A percentile compares a stretch with the other conserved stretches of the same genome.
These are phyloP conservation scores for Solenopsis fugax DNA, from an alignment of 1,140 invertebrate genomes.

Conservation along the genomic window DNA sequence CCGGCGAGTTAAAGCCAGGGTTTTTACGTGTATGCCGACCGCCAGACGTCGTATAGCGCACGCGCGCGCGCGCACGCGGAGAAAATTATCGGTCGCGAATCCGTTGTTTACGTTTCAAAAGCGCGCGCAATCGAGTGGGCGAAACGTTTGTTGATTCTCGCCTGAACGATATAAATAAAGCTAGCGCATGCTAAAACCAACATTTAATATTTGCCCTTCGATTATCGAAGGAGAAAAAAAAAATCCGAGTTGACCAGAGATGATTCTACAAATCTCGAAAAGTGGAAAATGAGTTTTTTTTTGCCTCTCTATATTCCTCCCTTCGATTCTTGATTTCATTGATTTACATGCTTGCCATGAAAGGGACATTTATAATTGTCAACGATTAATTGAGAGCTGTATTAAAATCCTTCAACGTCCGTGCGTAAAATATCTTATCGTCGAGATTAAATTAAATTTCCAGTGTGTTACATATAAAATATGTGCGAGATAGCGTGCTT, in stretches of 20 bases:
- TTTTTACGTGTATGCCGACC: slow-evolving; percentile 45
- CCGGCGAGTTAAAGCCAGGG: slow-evolving; percentile 51
- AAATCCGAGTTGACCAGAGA: neutral
- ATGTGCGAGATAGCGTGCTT: neutral
- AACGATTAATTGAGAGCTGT: neutral
- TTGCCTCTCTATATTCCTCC: too few species aligned
- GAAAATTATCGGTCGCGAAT: slow-evolving; percentile 53
- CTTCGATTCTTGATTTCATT: neutral
- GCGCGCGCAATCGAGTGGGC: slow-evolving; percentile 7
- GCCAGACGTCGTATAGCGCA: slow-evolving; percentile 17
- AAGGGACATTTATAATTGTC: neutral
- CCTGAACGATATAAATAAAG: neutral
- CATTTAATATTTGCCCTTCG: slow-evolving; percentile 15
- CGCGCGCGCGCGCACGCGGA: neutral
- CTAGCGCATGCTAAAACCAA: neutral
- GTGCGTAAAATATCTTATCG: neutral
- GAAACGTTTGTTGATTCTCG: slow-evolving; percentile 25
- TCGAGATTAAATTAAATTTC: slow-evolving; percentile 4
- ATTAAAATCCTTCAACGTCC: neutral
- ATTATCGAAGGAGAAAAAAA: neutral
- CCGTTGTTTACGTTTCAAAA: slow-evolving; percentile 48
- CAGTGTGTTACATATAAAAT: neutral
- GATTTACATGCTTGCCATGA: neutral
- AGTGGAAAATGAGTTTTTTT: neutral
- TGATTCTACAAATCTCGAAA: neutral